These are phyloP conservation scores for Amphiprion ocellaris DNA, from an alignment of 2,113 vertebrate species.

Conservation along the genomic window DNA sequence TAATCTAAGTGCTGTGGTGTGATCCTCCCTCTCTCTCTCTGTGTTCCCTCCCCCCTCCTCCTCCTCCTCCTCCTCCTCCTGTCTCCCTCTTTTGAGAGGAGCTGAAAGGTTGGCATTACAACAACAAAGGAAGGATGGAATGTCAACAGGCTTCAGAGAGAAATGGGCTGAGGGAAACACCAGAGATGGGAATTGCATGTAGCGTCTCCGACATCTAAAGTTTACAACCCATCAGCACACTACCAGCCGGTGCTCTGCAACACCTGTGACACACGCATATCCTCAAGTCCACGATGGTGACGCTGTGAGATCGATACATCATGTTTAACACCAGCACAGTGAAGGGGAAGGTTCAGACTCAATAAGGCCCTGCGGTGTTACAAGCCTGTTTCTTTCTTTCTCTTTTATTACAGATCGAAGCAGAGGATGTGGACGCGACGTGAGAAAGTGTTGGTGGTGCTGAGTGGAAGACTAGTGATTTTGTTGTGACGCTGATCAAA, in stretches of 20 bases:
- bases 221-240: constrained; percentile 51
- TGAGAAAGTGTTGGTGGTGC: constrained; percentile 63
- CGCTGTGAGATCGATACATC: constrained; percentile 22
- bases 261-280: constrained; percentile 42
- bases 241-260: neutral
- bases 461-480: constrained; percentile 85
- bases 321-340: neutral
- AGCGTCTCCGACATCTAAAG: constrained; percentile 59
- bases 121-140: constrained; percentile 86
- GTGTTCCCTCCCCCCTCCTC: constrained; percentile 32
- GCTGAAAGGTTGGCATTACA: constrained; percentile 84
- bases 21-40: constrained; percentile 51
- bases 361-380: constrained; percentile 22
- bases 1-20: constrained; percentile 65
- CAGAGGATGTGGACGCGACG: constrained; percentile 15
- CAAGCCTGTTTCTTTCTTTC: constrained; percentile 22
- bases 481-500: constrained; percentile 82
- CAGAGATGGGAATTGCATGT: constrained; percentile 57
- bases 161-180: constrained; percentile 63
- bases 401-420: constrained; percentile 48
- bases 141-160: constrained; percentile 84
- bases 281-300: constrained; percentile 2
- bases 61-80: constrained; percentile 65
- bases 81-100: constrained; percentile 79
- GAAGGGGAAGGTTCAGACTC: neutral